Evolutionary conservation across 1,140 invertebrate species (phyloP).

Genomic region (Trissolcus basalis): DNA sequence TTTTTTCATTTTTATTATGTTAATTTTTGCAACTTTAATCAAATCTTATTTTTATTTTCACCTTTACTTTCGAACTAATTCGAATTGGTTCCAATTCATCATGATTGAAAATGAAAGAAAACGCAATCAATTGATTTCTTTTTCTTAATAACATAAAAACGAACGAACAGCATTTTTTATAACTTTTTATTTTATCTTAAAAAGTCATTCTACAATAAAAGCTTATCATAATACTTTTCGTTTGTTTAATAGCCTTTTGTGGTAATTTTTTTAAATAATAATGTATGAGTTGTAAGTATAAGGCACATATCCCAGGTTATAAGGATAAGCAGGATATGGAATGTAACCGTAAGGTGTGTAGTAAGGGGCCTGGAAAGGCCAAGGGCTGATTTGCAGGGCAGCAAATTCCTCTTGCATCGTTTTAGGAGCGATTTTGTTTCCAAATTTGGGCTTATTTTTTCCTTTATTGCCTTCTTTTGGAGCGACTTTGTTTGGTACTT

Average conservation of each 20-base stretch:
- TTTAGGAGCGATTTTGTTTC: constrained; percentile 30
- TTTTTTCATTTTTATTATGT: constrained; percentile 12
- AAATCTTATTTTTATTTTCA: too few relatives aligned
- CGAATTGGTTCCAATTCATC: too few relatives aligned
- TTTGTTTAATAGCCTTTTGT: too few relatives aligned
- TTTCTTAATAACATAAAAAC: too few relatives aligned
- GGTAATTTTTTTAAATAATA: too few relatives aligned
- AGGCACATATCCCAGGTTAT: constrained; percentile 31
- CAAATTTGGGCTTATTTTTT: constrained; percentile 24
- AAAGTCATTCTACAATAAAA: too few relatives aligned
- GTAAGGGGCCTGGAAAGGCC: neutral
- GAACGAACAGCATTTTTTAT: too few relatives aligned
- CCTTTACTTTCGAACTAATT: too few relatives aligned
- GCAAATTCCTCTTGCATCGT: constrained; percentile 7
- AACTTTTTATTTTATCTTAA: too few relatives aligned
- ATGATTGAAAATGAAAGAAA: too few relatives aligned
- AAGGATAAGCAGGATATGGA: constrained; percentile 38
- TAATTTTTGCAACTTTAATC: neutral
- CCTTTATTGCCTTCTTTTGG: constrained; percentile 17
- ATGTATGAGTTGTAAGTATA: constrained; percentile 25
- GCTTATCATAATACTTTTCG: too few relatives aligned
- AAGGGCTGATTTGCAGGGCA: neutral
- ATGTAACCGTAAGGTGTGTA: constrained; percentile 21
- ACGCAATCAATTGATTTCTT: too few relatives aligned
- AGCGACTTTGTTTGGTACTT: constrained; percentile 27